A percentile compares a stretch with the other conserved stretches of the same genome.
Conservation (phyloP, 2,888 invertebrate species). For the Dryobota labecula region DNA sequence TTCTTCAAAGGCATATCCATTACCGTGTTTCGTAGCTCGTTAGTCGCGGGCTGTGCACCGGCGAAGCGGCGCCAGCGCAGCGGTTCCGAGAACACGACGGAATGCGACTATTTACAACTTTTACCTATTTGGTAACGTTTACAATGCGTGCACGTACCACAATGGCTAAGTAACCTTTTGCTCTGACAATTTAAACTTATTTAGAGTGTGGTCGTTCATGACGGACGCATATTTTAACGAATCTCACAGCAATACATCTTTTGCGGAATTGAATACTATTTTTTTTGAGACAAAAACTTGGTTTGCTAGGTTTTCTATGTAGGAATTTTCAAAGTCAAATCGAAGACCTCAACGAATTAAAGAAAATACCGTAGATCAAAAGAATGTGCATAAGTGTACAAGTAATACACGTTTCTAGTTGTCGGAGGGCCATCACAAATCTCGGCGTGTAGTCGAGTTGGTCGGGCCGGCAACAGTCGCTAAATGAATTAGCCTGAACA, state of each 20-base stretch:
- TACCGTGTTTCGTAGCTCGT: constrained; percentile 70
- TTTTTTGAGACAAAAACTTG: not conserved
- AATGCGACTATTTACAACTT: constrained; percentile 89
- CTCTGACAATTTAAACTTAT: constrained; percentile 72
- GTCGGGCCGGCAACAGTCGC: constrained; percentile 78
- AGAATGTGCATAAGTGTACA: constrained; percentile 25
- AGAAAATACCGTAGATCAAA: constrained; percentile 21
- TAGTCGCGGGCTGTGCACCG: constrained; percentile 68
- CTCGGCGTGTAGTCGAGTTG: constrained; percentile 66
- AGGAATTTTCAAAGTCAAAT: constrained; percentile 8
- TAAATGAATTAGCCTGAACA: constrained; percentile 88
- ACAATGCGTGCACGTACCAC: constrained; percentile 84
- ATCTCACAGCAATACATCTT: constrained; percentile 18
- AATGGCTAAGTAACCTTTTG: constrained; percentile 78
- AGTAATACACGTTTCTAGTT: constrained; percentile 40
- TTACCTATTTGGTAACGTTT: constrained; percentile 89
- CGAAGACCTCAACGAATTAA: not conserved
- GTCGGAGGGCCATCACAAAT: constrained; percentile 61
- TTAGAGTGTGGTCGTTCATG: constrained; percentile 56
- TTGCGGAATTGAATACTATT: not conserved
- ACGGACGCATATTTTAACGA: constrained; percentile 37
- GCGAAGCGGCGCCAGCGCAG: constrained; percentile 79
- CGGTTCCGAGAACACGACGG: constrained; percentile 85
- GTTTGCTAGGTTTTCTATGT: constrained; percentile 11
- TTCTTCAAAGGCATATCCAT: constrained; percentile 67